Percentiles rank a stretch among this genome's conserved stretches.
These are phyloP conservation scores for Cremastinae sp. DNA, from an alignment of 2,888 invertebrate species.

Conservation along the genomic window DNA sequence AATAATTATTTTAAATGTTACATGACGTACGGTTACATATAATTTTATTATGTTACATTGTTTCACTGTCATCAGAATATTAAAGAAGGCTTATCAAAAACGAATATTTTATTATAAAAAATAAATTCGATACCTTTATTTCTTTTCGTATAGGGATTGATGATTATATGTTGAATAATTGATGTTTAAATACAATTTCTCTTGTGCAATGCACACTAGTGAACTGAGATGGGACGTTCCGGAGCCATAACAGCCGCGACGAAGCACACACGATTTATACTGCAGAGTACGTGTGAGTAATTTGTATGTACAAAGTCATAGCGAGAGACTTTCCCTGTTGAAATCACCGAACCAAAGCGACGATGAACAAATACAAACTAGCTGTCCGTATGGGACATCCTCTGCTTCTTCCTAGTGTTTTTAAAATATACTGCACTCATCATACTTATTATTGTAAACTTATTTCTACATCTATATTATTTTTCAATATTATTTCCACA, in stretches of 20 bases:
- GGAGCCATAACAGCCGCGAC: conserved; percentile 41
- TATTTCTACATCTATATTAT: too few relatives aligned
- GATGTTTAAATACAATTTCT: conserved; percentile 36
- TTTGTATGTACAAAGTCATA: conserved; percentile 64
- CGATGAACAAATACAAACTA: conserved; percentile 59
- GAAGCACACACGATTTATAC: conserved; percentile 35
- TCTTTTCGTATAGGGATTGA: too few relatives aligned
- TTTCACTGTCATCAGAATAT: too few relatives aligned
- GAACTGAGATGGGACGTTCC: conserved; percentile 24
- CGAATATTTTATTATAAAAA: too few relatives aligned
- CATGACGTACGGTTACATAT: too few relatives aligned
- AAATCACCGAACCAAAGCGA: conserved; percentile 71
- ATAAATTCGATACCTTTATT: too few relatives aligned
- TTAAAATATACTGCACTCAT: conserved; percentile 24
- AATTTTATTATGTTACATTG: too few relatives aligned
- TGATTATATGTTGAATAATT: conserved; percentile 28
- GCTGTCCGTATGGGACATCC: conserved; percentile 31
- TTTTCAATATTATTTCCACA: too few relatives aligned
- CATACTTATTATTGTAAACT: too few relatives aligned
- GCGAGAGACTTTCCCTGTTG: conserved; percentile 71
- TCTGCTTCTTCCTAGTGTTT: conserved; percentile 3
- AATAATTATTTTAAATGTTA: too few relatives aligned
- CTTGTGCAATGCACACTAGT: conserved; percentile 31
- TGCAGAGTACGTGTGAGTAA: conserved; percentile 50
- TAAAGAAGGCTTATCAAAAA: too few relatives aligned